These are phyloP conservation scores for Caiman crocodilus DNA, from an alignment of 2,797 vertebrate genomes.

Conservation along the genomic window DNA sequence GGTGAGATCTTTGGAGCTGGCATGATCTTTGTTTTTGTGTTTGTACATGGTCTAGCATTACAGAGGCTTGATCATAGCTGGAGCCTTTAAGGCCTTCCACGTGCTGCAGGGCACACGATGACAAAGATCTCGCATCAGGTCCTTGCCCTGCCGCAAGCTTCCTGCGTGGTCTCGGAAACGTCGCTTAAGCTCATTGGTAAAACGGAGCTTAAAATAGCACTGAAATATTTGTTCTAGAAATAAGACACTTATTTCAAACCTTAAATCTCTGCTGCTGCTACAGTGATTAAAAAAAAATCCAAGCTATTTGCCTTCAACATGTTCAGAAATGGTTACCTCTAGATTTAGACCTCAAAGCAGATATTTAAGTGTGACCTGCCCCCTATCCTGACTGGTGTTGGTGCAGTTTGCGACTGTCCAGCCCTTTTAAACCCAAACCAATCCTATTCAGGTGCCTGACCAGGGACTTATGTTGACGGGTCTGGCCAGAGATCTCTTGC, in stretches of 20 bases:
- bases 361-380: not conserved
- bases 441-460: not conserved
- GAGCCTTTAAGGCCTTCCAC: not conserved
- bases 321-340: not conserved
- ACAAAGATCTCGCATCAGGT: no score
- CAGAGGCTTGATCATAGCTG: not conserved
- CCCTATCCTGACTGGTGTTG: not conserved
- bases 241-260: not conserved
- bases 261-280: no score
- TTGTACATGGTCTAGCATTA: not conserved
- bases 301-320: rapidly evolving
- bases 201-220: rapidly evolving
- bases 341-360: not conserved
- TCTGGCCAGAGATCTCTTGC: not conserved
- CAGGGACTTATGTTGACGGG: not conserved
- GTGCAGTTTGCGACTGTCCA: not conserved
- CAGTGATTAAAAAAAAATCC: not conserved
- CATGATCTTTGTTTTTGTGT: not conserved
- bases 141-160: not conserved
- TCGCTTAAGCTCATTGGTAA: rapidly evolving
- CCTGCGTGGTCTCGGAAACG: rapidly evolving
- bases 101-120: no score
- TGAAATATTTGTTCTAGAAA: rapidly evolving
- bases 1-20: not conserved
- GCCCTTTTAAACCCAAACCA: not conserved